These are phyloP conservation scores for Esperia sulphurella DNA, from an alignment of 2,888 invertebrate species.

Conservation along the genomic window DNA sequence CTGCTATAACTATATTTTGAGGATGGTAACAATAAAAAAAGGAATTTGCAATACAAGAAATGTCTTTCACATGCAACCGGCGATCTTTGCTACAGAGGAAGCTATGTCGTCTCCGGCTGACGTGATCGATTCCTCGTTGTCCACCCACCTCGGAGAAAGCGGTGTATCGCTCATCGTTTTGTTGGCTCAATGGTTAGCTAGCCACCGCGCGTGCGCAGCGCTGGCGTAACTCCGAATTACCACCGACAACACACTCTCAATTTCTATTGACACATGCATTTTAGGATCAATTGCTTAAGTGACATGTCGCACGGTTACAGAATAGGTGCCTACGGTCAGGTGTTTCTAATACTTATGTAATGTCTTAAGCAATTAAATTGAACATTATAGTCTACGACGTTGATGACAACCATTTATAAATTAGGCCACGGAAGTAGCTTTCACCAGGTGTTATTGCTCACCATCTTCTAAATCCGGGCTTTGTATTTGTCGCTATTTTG, in stretches of 20 bases:
- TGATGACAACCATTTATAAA: no score
- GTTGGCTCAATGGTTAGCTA: conserved; percentile 51
- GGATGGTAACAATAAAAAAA: no score
- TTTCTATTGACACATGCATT: conserved; percentile 55
- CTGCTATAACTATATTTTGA: no score
- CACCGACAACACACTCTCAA: conserved; percentile 46
- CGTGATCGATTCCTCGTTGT: conserved; percentile 44
- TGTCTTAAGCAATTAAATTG: not conserved
- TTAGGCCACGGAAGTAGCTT: no score
- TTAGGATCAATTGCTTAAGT: conserved; percentile 25
- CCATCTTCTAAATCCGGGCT: no score
- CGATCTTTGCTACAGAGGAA: not conserved
- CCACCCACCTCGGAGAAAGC: conserved; percentile 54
- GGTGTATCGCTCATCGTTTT: conserved; percentile 31
- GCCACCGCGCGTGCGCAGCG: conserved; percentile 32
- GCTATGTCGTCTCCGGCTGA: conserved; percentile 18
- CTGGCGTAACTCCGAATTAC: conserved; percentile 56
- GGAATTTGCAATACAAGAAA: no score
- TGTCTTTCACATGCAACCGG: no score
- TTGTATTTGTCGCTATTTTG: no score
- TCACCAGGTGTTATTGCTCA: no score
- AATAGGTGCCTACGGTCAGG: not conserved
- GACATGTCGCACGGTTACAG: not conserved
- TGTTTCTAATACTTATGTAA: not conserved
- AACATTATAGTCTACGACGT: not conserved